Evolutionary conservation across 1,140 invertebrate species (phyloP), one percentile per base, ranked within the genome.

Genomic region (Hylyphantes graminicola): DNA sequence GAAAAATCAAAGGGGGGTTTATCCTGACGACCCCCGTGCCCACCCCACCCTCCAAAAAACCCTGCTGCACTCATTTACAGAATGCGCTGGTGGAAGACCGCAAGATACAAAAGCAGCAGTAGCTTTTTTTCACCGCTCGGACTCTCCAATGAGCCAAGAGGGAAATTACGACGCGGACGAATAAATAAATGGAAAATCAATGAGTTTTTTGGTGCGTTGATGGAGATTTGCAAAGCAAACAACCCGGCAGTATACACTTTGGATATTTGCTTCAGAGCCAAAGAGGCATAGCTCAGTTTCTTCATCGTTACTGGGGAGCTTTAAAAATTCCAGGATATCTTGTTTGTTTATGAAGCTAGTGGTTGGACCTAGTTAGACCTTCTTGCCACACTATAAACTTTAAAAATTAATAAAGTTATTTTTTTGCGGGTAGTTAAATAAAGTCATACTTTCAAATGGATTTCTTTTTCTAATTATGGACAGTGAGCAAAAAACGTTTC

Each of bases 121-220:
- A 61, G 35, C 74, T 76, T 76, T 76, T 63, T 51, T 61, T 76
- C 68, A 10, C 7, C 50, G 68, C 51, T 48, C 54, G 61, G n/a
- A 68, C n/a, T 68, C 50, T 79, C 70, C 74, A 75, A 83, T 74
- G 80, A 83, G 80, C 59, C 80, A 64, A 83, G 72, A 65, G 80
- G 80, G 80, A 83, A 83, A 74, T 83, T 83, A 75, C 70, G 59
- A 48, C 17, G 10, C 55, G 10, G 72, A 9, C 17, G 55, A 73
- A 50, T 70, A 83, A 83, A 83, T 83, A 83, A 83, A 83, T 83
- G 80, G 59, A 51, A 83, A 83, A 83, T 83, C 80, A 74, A 83
- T 83, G 80, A 57, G n/a, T 57, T 64, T 59, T 59, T 35, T 35
- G 35, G 35, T 53, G 13, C 68, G 48, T 70, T 70, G 54, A 70